Conservation (phyloP, 2,113 vertebrate species). For the Pelvicachromis taeniatus region DNA sequence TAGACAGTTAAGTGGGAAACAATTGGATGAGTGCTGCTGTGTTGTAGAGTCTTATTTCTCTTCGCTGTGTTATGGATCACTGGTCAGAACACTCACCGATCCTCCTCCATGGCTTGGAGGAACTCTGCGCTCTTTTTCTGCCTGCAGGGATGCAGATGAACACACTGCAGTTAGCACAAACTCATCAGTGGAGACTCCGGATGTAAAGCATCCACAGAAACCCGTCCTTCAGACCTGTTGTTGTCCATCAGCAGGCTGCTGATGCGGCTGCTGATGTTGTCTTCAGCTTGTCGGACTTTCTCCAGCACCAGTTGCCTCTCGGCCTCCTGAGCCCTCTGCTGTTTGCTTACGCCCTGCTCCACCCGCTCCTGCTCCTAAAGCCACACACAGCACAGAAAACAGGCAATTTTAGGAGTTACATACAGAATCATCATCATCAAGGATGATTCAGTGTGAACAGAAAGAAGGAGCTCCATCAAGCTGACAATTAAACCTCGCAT, state of each 20-base stretch:
- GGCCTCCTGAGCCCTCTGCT: conserved; percentile 78
- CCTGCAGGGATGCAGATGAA: conserved; percentile 59
- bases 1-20: not conserved
- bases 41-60: not conserved
- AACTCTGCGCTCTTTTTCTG: conserved; percentile 86
- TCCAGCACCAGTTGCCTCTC: conserved; percentile 81
- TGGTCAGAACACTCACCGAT: conserved; percentile 78
- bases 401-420: not conserved
- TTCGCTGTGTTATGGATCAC: not conserved
- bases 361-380: conserved; percentile 83
- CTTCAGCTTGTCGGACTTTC: conserved; percentile 80
- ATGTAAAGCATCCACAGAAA: not conserved
- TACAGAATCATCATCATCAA: not conserved
- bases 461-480: not conserved
- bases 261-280: conserved; percentile 74
- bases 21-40: not conserved
- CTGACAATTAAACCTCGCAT: too few species aligned
- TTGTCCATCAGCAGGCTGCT: conserved; percentile 83
- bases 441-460: not conserved
- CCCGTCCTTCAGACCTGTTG: conserved; percentile 72
- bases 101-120: conserved; percentile 87
- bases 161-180: not conserved
- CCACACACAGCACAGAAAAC: not conserved
- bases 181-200: not conserved
- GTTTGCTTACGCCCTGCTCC: conserved; percentile 79